These are phyloP conservation scores for Cyanoramphus novaezelandiae DNA, from an alignment of 2,113 vertebrate genomes.

Conservation along the genomic window DNA sequence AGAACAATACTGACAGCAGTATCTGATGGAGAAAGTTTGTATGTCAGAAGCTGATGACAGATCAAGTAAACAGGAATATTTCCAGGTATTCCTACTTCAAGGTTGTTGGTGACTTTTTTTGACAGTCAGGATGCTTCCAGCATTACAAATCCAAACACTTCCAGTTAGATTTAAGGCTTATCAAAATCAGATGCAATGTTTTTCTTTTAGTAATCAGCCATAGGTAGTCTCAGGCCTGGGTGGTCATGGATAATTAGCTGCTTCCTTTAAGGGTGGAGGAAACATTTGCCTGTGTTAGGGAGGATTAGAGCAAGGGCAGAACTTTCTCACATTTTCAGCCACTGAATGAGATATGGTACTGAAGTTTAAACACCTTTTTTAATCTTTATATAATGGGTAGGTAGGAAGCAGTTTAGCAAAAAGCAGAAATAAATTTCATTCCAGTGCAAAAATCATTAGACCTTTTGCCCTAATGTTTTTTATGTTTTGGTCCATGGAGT, in stretches of 20 bases:
- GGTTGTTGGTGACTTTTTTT: background rate
- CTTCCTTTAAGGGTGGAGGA: background rate
- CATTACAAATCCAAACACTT: background rate
- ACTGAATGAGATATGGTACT: background rate
- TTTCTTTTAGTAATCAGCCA: background rate
- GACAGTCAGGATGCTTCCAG: background rate
- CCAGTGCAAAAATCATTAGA: background rate
- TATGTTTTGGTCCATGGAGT: background rate
- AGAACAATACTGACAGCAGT: background rate
- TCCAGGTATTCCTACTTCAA: background rate
- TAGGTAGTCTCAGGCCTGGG: background rate
- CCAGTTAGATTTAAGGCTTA: background rate
- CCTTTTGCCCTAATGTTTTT: background rate
- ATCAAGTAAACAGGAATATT: background rate
- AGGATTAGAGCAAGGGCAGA: background rate
- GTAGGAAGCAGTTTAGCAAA: background rate
- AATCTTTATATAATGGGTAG: accelerated
- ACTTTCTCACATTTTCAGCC: background rate
- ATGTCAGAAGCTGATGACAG: background rate
- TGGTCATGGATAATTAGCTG: background rate
- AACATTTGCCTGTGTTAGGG: background rate
- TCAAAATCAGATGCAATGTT: background rate
- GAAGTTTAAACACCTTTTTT: background rate
- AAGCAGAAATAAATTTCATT: background rate
- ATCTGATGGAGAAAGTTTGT: background rate